Evolutionary conservation across 1,140 invertebrate species (phyloP), one percentile per base, ranked within the genome.

Genomic region (Chymomyza costata): DNA sequence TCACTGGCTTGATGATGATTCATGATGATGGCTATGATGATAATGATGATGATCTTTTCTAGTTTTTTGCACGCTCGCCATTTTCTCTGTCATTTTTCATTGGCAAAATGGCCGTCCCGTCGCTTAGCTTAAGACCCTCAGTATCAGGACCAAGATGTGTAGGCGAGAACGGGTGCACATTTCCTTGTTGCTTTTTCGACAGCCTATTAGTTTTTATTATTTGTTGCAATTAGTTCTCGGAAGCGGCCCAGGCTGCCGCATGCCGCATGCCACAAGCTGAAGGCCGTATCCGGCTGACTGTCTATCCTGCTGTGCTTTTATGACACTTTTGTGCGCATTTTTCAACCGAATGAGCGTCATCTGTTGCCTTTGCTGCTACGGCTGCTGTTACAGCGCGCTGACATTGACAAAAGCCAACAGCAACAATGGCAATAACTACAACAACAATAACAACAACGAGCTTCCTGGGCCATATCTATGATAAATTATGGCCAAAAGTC

Each of bases 201-300:
- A 80, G 71, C 71, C 73, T 78, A 78, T 78, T 78, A 78, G 71
- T 78, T 78, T 78, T 78, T 78, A 78, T 78, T 78, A 78, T 78
- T 78, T 67, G 71, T 62, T 78, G 71, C 71, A 78, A 78, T 78
- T 78, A 78, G 71, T 78, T 78, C 64, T 55, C 54, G 45, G n/a
- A n/a, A n/a, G n/a, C n/a, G n/a, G 48, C 73, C 66, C 39, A 48
- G 19, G 30, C 43, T 41, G 31, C 35, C n/a, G n/a, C n/a, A n/a
- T n/a, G n/a, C n/a, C n/a, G n/a, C n/a, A n/a, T 40, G 31, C 13
- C 11, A 43, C 18, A 11, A 8, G 21, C 38, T n/a, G 21, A 28
- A 41, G 11, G 48, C 15, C n/a, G 5, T 15, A 14, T 0, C 34
- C 13, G 17, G 28, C 16, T 13, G 21, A 18, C 15, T 5, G n/a